Evolutionary conservation across 1,140 invertebrate species (phyloP), one percentile per base, ranked within the genome.

Genomic region (Drosophila erecta): DNA sequence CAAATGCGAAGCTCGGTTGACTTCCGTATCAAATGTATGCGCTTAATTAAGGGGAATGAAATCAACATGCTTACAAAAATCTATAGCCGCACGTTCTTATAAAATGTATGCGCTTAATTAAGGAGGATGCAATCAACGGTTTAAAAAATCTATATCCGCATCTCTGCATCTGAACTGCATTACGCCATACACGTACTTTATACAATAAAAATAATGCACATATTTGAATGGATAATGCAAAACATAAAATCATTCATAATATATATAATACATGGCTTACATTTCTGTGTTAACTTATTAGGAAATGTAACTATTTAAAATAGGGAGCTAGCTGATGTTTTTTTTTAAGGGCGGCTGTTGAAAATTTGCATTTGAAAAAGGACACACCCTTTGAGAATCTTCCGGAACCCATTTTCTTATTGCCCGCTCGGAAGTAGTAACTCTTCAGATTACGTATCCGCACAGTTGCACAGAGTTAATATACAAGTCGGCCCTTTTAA

Each of bases 391-490:
- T 10, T 5, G 17, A 57, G 24, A 38, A 22, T 35, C 55, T 11
- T 15, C 4, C 14, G 6, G 30, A 43, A 22, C 17, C 17, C 8
- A 24, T 64, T 49, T 64, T 8, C 14, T 65, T 49, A 64, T 64
- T 11, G 59, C 54, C 59, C 37, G 11, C 33, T 59, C 37, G 27
- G 14, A 33, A 41, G 54, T 15, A 57, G 67, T 54, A 54, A 76
- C 58, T 77, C 75, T 51, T 57, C 40, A 56, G 58, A 65, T 84
- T 67, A 66, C 76, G 65, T 67, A 84, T 84, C 76, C 80, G 80
- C 80, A 79, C 80, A 67, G 76, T 62, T 76, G 76, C 56, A 60
- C 76, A 79, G 43, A 66, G 47, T 71, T 75, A 83, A 79, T 79
- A 54, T 59, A 30, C 64, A 65, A 62, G 61, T 74, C 55, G 40